phyloP scores from a whole-genome alignment of 2,113 vertebrate species.

The Nesoenas mayeri region DNA sequence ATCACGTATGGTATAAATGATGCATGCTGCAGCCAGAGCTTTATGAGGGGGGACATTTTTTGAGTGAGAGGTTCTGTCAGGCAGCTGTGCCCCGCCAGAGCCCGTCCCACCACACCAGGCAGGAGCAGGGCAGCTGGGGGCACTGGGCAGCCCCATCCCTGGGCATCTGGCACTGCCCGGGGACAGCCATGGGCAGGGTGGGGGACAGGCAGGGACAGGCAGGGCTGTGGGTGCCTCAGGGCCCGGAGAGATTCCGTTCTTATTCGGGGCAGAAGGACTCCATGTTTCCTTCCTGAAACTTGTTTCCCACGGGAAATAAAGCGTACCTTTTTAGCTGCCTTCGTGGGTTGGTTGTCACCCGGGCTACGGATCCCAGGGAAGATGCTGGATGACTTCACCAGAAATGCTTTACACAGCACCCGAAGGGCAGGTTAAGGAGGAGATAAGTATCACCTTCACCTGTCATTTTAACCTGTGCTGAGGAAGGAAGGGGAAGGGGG shows the following conservation, averaged over 20 bases:
- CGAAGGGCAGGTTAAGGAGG: neutral
- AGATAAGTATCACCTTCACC: neutral
- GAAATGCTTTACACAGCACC: neutral
- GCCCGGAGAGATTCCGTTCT: neutral
- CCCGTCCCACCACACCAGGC: neutral
- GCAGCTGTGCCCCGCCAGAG: fast-evolving
- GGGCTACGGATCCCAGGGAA: neutral
- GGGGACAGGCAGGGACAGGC: neutral
- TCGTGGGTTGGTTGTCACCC: neutral
- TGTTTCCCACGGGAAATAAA: neutral
- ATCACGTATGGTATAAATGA: fast-evolving
- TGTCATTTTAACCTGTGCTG: neutral
- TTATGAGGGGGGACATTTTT: neutral
- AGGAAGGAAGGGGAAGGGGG: neutral
- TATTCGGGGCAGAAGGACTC: neutral
- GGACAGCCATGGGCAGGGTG: neutral
- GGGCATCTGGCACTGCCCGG: neutral
- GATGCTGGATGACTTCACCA: neutral
- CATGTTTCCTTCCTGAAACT: neutral
- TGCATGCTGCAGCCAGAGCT: neutral
- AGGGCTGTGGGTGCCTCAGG: neutral
- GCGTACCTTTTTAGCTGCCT: neutral
- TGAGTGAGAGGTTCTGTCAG: neutral
- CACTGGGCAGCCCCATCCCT: neutral
- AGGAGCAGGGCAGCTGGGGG: neutral